Base-by-base conservation (phyloP, 2,113 vertebrate genomes). In the Epinephelus lanceolatus region DNA sequence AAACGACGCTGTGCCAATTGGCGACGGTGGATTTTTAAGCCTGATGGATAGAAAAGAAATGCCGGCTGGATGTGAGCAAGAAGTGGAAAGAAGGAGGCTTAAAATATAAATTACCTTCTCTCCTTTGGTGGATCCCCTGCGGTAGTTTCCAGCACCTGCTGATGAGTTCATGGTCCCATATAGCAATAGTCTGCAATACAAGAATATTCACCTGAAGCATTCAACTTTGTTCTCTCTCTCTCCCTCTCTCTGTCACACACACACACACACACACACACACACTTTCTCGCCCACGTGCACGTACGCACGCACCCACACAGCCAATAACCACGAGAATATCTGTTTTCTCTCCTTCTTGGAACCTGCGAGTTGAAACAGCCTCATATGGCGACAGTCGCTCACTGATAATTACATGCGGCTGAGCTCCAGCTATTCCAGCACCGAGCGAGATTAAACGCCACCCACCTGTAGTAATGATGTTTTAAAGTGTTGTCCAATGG, bases 151-250 rank as follows among this genome's bases (percentile, higher is more conserved):
- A 21, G 76, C 93, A 69, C 95, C 94, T 71, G 95, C 95, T 53
- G 94, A 94, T 37, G 95, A 92, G 94, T 96, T 96, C 95, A 96
- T 96, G 91, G 84, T 88, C 77, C 73, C 81, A 40, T 45, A 25
- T 21, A 71, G 47, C 42, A 67, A 62, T 14, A 37, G 60, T 83
- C 88, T 84, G 76, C 61, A 85, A 84, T 10, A 52, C 27, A 68
- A 85, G 62, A 68, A 81, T 15, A 85, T 74, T 76, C 83, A 89
- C 65, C 83, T 88, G 66, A 76, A 80, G 66, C 25, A 81, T 74
- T n/a, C 30, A 82, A 76, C 71, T 89, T 71, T 62, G 15, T 55
- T 45, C 27, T n/a, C 51, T 33, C 59, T 51, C 45, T 8, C 37
- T 67, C 69, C 9, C 59, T 59, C 37, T 37, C 63, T 42, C 45